Conservation (phyloP, 2,113 vertebrate species). For the Chamaea fasciata region DNA sequence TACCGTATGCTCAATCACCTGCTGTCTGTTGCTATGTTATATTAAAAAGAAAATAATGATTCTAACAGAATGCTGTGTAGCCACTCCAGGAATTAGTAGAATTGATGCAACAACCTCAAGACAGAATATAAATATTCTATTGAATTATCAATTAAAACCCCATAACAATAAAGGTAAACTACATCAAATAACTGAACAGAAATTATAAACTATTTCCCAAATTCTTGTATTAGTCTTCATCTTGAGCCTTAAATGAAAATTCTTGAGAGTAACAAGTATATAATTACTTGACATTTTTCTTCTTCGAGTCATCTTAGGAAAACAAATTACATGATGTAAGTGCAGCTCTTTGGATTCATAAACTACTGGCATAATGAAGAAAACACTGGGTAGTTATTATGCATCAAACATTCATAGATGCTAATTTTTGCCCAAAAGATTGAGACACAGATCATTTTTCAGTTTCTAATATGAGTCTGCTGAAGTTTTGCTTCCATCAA, state of each 20-base stretch:
- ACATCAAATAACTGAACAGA: slow-evolving; percentile 55
- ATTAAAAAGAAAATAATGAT: slow-evolving; percentile 59
- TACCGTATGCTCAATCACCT: slow-evolving; percentile 57
- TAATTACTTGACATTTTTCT: slow-evolving; percentile 73
- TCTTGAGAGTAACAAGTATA: slow-evolving; percentile 64
- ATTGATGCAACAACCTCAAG: slow-evolving; percentile 55
- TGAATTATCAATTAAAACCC: slow-evolving; percentile 66
- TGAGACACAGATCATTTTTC: neutral
- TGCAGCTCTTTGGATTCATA: slow-evolving; percentile 47
- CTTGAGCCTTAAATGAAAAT: slow-evolving; percentile 63
- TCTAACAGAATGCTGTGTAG: slow-evolving; percentile 11
- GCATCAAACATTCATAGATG: neutral
- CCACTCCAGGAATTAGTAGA: slow-evolving; percentile 59
- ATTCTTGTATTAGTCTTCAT: slow-evolving; percentile 65
- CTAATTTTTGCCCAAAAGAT: slow-evolving; percentile 53
- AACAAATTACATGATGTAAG: slow-evolving; percentile 61
- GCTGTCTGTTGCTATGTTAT: slow-evolving; percentile 62
- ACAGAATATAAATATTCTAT: slow-evolving; percentile 50
- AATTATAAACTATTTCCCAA: slow-evolving; percentile 61
- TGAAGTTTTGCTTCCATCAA: neutral
- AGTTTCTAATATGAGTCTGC: neutral
- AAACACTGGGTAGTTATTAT: slow-evolving; percentile 42
- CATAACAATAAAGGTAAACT: slow-evolving; percentile 64
- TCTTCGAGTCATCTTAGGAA: slow-evolving; percentile 53
- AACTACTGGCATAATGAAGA: slow-evolving; percentile 62